Conservation (phyloP, 2,888 invertebrate genomes). For the Callyntrura sp. region DNA sequence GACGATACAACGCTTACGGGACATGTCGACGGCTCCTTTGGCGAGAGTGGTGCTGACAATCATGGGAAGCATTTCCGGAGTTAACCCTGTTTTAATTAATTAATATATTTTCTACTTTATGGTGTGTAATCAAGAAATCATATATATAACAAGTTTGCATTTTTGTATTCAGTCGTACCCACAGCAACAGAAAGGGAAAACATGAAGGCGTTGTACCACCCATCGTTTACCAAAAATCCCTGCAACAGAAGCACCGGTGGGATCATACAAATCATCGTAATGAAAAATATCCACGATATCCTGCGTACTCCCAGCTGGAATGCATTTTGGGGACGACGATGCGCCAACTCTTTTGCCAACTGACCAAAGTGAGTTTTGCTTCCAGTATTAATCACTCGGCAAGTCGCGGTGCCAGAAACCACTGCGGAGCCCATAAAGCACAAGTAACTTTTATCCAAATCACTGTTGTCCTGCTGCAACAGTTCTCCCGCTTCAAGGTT, state of each 20-base stretch:
- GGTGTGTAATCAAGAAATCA: too few species aligned
- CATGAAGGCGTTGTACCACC: slow-evolving; percentile 69
- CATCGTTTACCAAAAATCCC: slow-evolving; percentile 61
- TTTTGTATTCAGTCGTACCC: too few species aligned
- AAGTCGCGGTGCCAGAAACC: slow-evolving; percentile 68
- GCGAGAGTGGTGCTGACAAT: slow-evolving; percentile 74
- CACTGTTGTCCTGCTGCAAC: background rate
- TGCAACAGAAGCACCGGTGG: slow-evolving; percentile 75
- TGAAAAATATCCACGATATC: slow-evolving; percentile 81
- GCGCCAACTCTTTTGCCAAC: slow-evolving; percentile 68
- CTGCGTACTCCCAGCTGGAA: slow-evolving; percentile 77
- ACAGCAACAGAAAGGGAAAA: slow-evolving; percentile 77
- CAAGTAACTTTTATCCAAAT: slow-evolving; percentile 63
- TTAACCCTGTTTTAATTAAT: too few species aligned
- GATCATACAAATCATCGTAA: slow-evolving; percentile 71
- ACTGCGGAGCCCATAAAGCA: slow-evolving; percentile 79
- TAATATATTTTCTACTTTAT: too few species aligned
- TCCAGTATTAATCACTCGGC: slow-evolving; percentile 66
- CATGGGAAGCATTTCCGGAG: slow-evolving; percentile 79
- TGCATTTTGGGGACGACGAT: slow-evolving; percentile 72
- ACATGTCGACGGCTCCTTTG: slow-evolving; percentile 73
- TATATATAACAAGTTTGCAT: too few species aligned
- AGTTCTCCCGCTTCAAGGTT: background rate
- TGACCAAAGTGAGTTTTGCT: slow-evolving; percentile 64
- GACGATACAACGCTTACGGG: slow-evolving; percentile 68